A percentile compares a stretch with the other conserved stretches of the same genome.
Evolutionary conservation across 2,888 invertebrate species (phyloP).

Genomic region (Isoperla grammatica): DNA sequence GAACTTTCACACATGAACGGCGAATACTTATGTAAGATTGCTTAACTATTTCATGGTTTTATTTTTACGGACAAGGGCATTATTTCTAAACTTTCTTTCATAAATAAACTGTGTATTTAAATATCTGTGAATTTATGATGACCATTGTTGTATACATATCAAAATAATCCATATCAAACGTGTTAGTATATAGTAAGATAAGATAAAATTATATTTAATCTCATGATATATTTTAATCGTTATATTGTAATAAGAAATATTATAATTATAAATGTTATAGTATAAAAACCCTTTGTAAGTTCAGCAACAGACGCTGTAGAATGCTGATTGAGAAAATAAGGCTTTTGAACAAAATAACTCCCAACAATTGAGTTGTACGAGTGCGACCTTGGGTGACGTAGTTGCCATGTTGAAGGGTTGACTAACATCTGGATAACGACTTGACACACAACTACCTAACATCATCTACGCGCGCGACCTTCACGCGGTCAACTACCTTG

Average conservation of each 20-base stretch:
- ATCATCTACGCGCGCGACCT: not conserved
- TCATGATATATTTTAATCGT: slow-evolving; percentile 15
- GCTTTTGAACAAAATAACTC: not conserved
- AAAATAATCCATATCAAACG: slow-evolving; percentile 9
- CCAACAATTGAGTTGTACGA: no score
- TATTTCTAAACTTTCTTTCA: no score
- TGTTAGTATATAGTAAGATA: not conserved
- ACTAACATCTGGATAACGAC: slow-evolving; percentile 28
- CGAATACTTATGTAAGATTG: no score
- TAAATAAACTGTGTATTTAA: no score
- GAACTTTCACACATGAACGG: no score
- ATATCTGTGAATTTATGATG: no score
- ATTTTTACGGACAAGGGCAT: no score
- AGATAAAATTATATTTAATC: not conserved
- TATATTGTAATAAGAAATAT: slow-evolving; percentile 1
- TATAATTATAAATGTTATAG: slow-evolving; percentile 4
- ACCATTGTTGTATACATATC: slow-evolving; percentile 8
- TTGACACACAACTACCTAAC: slow-evolving; percentile 22
- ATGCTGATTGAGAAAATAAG: not conserved
- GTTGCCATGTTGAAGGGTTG: not conserved
- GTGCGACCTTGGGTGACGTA: no score
- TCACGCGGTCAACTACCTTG: not conserved
- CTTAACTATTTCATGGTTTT: not conserved
- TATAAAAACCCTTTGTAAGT: not conserved
- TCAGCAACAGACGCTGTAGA: not conserved